Percentiles rank a stretch among this genome's conserved stretches.
These are phyloP conservation scores for Gymnothorax reevesii DNA, from an alignment of 2,797 vertebrate genomes.

Conservation along the genomic window DNA sequence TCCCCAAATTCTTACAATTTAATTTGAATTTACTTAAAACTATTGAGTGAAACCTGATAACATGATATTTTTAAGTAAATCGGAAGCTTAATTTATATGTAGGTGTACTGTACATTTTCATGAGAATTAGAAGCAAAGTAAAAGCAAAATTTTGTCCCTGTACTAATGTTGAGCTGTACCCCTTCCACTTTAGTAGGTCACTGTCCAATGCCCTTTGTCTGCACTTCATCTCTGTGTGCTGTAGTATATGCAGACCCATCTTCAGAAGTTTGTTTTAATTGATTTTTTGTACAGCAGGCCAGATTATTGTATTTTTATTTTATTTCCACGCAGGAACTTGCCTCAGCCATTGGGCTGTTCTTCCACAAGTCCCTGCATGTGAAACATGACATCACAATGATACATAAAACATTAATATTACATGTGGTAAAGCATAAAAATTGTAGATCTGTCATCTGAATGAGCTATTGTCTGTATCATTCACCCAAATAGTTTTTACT, in stretches of 20 bases:
- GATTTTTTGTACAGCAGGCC: not conserved
- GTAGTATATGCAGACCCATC: not conserved
- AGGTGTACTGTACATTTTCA: no score
- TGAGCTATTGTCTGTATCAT: not conserved
- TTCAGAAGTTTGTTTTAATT: constrained; percentile 8
- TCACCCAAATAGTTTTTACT: not conserved
- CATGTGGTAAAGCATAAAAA: no score
- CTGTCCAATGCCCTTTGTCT: not conserved
- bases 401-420: no score
- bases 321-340: no score
- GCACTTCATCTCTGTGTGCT: not conserved
- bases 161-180: not conserved
- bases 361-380: no score
- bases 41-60: not conserved
- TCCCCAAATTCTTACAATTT: no score
- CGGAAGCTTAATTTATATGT: no score
- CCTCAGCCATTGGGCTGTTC: no score
- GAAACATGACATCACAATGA: no score
- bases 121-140: not conserved
- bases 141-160: not conserved
- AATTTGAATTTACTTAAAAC: no score
- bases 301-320: no score
- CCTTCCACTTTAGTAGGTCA: not conserved
- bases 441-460: not conserved
- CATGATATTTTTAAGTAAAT: no score